phyloP scores from a whole-genome alignment of 1,140 invertebrate species.

The Himalopsyche phryganea region DNA sequence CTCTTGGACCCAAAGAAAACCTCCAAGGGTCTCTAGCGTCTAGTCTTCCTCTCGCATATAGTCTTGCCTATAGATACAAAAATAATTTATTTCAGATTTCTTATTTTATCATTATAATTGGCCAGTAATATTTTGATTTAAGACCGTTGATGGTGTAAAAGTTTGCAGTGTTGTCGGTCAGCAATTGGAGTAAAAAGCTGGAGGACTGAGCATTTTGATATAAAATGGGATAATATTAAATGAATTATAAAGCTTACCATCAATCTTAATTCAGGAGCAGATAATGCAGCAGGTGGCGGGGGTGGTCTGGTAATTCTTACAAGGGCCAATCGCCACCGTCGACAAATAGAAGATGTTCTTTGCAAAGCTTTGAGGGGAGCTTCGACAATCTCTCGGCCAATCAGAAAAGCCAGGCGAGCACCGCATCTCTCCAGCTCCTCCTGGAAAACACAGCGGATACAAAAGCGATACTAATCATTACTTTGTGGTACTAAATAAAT shows the following conservation, averaged over 20 bases:
- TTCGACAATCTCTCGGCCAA: constrained; percentile 26
- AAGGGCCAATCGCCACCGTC: constrained; percentile 26
- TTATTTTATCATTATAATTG: no score
- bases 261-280: constrained; percentile 26
- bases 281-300: constrained; percentile 21
- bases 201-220: no score
- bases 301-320: constrained; percentile 25
- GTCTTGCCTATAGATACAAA: constrained; percentile 16
- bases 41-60: constrained; percentile 22
- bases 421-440: constrained; percentile 28
- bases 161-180: no score
- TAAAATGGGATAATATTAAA: no score
- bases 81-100: no score
- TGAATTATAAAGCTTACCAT: no score
- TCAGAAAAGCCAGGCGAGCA: constrained; percentile 15
- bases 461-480: no score
- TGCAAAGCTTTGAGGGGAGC: constrained; percentile 18
- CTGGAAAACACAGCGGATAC: constrained; percentile 11
- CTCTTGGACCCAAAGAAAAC: constrained; percentile 27
- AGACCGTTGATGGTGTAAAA: no score
- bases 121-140: no score
- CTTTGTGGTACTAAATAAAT: no score
- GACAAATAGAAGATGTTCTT: constrained; percentile 9
- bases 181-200: no score
- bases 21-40: constrained; percentile 31